Conservation (phyloP, 2,888 invertebrate genomes). For the Cheilosia impressa region DNA sequence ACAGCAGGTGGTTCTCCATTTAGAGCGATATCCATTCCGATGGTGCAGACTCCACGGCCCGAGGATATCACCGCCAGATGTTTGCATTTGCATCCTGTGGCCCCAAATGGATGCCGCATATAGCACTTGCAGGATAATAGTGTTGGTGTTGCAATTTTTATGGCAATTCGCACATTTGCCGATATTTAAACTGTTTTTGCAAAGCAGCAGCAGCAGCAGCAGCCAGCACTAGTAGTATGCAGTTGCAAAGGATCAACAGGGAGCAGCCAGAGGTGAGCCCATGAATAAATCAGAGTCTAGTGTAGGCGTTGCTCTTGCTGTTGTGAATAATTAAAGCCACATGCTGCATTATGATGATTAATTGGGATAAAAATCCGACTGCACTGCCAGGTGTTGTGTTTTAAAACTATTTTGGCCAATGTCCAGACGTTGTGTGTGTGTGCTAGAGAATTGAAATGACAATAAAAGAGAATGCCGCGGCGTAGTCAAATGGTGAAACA, state of each 20-base stretch:
- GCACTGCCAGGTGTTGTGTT: conserved; percentile 45
- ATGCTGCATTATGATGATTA: conserved; percentile 73
- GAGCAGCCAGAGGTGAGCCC: conserved; percentile 48
- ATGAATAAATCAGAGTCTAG: conserved; percentile 69
- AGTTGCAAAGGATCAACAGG: conserved; percentile 64
- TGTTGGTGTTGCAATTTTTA: conserved; percentile 73
- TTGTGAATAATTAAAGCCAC: conserved; percentile 71
- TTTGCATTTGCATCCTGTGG: conserved; percentile 54
- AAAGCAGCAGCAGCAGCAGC: neutral
- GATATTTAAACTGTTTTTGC: conserved; percentile 66
- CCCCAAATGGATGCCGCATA: conserved; percentile 14
- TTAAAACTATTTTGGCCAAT: conserved; percentile 8
- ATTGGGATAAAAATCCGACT: conserved; percentile 64
- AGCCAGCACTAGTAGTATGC: no score
- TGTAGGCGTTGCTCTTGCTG: conserved; percentile 60
- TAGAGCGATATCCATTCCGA: conserved; percentile 38
- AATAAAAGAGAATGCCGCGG: neutral
- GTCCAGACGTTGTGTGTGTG: neutral
- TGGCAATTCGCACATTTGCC: conserved; percentile 71
- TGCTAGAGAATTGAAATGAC: conserved; percentile 1
- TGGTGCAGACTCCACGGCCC: conserved; percentile 35
- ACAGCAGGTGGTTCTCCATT: conserved; percentile 65
- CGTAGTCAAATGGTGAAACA: neutral
- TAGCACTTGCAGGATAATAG: conserved; percentile 54
- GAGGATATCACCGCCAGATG: conserved; percentile 73